Base-by-base conservation (phyloP, 2,113 vertebrate species). In the Leptosomus discolor region DNA sequence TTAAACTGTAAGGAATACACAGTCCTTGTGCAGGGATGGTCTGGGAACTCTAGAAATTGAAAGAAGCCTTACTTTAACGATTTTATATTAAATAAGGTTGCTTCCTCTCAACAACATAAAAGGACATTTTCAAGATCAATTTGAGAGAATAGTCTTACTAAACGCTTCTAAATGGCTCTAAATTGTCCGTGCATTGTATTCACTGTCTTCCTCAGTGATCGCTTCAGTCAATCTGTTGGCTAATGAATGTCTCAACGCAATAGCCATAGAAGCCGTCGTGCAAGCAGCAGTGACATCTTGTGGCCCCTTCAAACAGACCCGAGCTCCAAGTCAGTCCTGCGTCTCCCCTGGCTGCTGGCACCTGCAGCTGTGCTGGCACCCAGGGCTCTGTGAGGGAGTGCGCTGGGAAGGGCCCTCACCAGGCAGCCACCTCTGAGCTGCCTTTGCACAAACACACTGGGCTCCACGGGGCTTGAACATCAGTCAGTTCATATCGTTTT, bases 281-380 rank as follows among this genome's bases (percentile, higher is more conserved):
- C 54, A 74, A 79, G 95, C 95, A 92, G 92, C 93, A 96, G 80
- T 96, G 97, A 96, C 94, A 95, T 81, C 97, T 93, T 76, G 97
- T 94, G 96, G 97, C 5, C 65, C 39, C 15, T 88, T 81, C 26
- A 22, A 18, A 24, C 24, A 69, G 27, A 63, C 23, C 45, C 2
- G 1, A 15, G 16, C 74, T 63, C 39, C 1, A 0, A 24, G 15
- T 20, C 30, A 2, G 0, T 19, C 34, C 64, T 26, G 58, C 2
- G 0, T 58, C 14, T 41, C 27, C 6, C 32, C 26, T 27, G 1
- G 37, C 45, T 37, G 57, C 67, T 71, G 74, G 5, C 24, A 8
- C 22, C 67, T 2, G 0, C 23, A 5, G 53, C 71, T 23, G 60
- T 23, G 84, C 67, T 41, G 60, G 13, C 17, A 36, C 0, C 57